These are phyloP conservation scores for Halotydeus destructor DNA, from an alignment of 1,140 invertebrate species.

Conservation along the genomic window DNA sequence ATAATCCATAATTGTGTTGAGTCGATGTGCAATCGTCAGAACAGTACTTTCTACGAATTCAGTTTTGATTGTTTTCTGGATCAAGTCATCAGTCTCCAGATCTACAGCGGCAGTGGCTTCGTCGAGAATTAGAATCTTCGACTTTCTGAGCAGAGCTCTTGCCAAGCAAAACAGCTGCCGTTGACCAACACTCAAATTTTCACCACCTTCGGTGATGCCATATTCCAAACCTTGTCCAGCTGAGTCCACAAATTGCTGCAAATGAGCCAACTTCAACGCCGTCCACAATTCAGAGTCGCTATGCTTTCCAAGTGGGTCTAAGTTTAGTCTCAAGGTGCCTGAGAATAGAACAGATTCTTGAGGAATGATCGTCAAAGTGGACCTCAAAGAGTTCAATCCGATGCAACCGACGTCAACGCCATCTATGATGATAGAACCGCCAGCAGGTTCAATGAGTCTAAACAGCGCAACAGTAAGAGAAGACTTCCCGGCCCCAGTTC, in stretches of 20 bases:
- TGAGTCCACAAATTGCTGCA: constrained; percentile 1
- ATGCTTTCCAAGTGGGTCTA: constrained; percentile 31
- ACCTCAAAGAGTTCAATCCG: constrained; percentile 26
- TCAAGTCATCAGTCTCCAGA: constrained; percentile 20
- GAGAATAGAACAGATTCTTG: too few species aligned
- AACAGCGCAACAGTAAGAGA: constrained; percentile 31
- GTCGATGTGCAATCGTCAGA: constrained; percentile 28
- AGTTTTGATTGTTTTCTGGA: constrained; percentile 19
- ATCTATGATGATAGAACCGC: constrained; percentile 13
- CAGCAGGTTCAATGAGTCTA: constrained; percentile 28
- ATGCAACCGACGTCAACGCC: constrained; percentile 22
- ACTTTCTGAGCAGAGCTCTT: constrained; percentile 51
- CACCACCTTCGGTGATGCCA: constrained; percentile 6
- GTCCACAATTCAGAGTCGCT: constrained; percentile 31
- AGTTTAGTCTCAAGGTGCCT: constrained; percentile 34
- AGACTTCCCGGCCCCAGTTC: constrained; percentile 33
- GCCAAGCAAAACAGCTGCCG: constrained; percentile 56
- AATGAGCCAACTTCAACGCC: too few species aligned
- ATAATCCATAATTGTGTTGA: constrained; percentile 26
- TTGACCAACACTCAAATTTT: constrained; percentile 5
- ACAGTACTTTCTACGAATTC: constrained; percentile 27
- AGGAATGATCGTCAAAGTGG: constrained; percentile 39
- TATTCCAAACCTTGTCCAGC: neutral
- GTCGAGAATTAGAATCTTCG: constrained; percentile 47
- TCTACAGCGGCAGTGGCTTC: constrained; percentile 75